Evolutionary conservation across 2,797 vertebrate species (phyloP).

Genomic region (Aulostomus chinensis): DNA sequence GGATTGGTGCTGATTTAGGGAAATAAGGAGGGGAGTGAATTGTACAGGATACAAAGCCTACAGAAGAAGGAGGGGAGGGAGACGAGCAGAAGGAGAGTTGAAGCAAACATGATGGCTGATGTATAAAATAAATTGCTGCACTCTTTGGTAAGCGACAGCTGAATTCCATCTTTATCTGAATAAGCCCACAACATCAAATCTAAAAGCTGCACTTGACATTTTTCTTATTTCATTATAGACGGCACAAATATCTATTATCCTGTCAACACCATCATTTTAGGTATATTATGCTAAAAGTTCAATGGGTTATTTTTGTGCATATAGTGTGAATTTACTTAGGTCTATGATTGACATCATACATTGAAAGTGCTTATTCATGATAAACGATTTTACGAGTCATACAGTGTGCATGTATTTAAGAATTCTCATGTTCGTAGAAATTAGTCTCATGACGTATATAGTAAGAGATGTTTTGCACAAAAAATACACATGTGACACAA

Average conservation of each 20-base stretch:
- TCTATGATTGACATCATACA: not conserved
- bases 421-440: too few relatives aligned
- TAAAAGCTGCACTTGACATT: not conserved
- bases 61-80: conserved; percentile 13
- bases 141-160: conserved; percentile 6
- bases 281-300: conserved; percentile 8
- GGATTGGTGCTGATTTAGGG: conserved; percentile 65
- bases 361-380: too few relatives aligned
- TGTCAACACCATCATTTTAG: too few relatives aligned
- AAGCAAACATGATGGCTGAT: conserved; percentile 22
- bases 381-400: too few relatives aligned
- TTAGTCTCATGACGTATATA: too few relatives aligned
- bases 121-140: conserved; percentile 12
- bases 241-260: conserved; percentile 7
- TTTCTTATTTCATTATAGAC: not conserved
- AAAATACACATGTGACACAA: too few relatives aligned
- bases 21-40: conserved; percentile 46
- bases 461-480: too few relatives aligned
- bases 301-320: too few relatives aligned
- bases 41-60: conserved; percentile 33
- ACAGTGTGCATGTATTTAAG: not conserved
- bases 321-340: not conserved
- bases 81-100: conserved; percentile 10
- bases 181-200: not conserved
- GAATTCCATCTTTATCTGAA: conserved; percentile 19